Conservation (phyloP, 1,140 invertebrate species). For the Battus philenor region DNA sequence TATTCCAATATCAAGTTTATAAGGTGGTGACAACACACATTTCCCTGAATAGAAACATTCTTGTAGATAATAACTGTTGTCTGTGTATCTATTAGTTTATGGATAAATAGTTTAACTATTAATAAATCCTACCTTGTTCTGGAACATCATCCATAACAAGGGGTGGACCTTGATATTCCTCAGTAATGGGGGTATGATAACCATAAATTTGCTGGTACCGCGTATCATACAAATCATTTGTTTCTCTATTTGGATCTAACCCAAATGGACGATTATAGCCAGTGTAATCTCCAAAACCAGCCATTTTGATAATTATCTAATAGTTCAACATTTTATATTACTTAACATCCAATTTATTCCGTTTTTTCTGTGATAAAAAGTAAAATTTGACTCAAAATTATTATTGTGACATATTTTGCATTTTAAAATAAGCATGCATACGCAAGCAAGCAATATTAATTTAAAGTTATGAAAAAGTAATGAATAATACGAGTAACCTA, state of each 20-base stretch:
- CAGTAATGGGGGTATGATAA: conserved; percentile 64
- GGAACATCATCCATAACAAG: conserved; percentile 70
- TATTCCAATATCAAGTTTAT: not conserved
- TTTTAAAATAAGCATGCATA: no score
- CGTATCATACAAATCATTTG: conserved; percentile 66
- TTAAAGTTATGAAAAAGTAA: no score
- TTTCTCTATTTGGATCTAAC: conserved; percentile 62
- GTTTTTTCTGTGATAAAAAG: not conserved
- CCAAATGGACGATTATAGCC: conserved; percentile 62
- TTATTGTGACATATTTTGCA: no score
- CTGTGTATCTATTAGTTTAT: no score
- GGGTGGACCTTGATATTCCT: conserved; percentile 65
- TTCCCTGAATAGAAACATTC: no score
- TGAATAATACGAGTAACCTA: no score
- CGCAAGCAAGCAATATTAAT: no score
- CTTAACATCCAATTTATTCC: not conserved
- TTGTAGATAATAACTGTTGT: no score
- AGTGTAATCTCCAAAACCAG: conserved; percentile 68
- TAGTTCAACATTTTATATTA: conserved; percentile 13
- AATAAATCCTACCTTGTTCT: conserved; percentile 78
- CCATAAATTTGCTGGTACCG: conserved; percentile 69
- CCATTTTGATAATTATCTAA: conserved; percentile 44
- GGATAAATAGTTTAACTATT: no score
- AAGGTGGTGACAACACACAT: no score
- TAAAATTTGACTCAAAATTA: no score